phyloP scores from a whole-genome alignment of 2,797 vertebrate genomes.

The Chiroxiphia lanceolata region DNA sequence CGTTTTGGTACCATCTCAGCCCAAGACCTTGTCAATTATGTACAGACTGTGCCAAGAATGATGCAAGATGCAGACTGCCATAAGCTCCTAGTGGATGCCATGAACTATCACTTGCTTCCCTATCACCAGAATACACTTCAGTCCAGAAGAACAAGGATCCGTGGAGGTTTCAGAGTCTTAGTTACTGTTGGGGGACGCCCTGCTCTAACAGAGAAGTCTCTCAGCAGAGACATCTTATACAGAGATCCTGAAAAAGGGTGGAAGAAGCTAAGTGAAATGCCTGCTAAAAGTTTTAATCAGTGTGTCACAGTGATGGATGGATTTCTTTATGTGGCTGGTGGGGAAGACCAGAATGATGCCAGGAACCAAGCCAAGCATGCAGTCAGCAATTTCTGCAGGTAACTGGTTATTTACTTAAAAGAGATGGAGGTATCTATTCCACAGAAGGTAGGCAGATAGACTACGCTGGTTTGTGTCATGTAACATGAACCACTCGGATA shows the following conservation, averaged over 20 bases:
- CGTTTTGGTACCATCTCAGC: conserved; percentile 98
- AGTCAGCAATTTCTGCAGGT: conserved; percentile 99
- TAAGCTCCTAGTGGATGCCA: conserved; percentile 96
- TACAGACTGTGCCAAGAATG: conserved; percentile 96
- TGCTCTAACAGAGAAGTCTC: conserved; percentile 95
- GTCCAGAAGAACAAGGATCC: conserved; percentile 96
- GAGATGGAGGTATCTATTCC: not conserved
- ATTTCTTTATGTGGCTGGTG: conserved; percentile 97
- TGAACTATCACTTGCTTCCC: conserved; percentile 98
- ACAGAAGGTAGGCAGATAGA: not conserved
- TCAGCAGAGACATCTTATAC: conserved; percentile 96
- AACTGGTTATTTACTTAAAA: conserved; percentile 52
- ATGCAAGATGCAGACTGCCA: conserved; percentile 98
- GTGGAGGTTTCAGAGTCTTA: conserved; percentile 91
- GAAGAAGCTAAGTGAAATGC: conserved; percentile 97
- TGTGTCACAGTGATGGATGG: conserved; percentile 96
- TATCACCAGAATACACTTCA: conserved; percentile 98
- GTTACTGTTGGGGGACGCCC: conserved; percentile 94
- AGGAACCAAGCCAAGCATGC: conserved; percentile 99
- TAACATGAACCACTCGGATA: not conserved
- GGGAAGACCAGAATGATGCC: conserved; percentile 99
- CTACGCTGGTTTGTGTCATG: not conserved
- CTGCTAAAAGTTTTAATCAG: conserved; percentile 98
- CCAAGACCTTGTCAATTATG: conserved; percentile 94
- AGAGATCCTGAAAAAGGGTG: conserved; percentile 92